Conservation (phyloP, 2,888 invertebrate genomes). For the Gymnosoma rotundatum region DNA sequence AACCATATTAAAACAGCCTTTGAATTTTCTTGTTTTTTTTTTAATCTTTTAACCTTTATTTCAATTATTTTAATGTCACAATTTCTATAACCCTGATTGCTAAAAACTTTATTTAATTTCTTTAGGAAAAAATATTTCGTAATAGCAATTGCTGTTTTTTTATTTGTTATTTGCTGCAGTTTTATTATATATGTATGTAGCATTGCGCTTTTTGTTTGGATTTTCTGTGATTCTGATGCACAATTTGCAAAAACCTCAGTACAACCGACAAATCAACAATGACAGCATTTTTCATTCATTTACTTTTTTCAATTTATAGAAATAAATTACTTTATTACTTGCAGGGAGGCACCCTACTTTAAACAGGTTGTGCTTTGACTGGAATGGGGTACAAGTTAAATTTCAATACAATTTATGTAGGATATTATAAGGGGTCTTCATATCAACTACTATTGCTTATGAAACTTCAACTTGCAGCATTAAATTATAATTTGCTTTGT, state of each 20-base stretch:
- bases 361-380: not conserved
- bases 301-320: constrained; percentile 16
- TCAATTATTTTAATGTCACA: not conserved
- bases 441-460: too few relatives aligned
- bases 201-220: constrained; percentile 6
- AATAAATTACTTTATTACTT: not conserved
- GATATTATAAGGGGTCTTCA: too few relatives aligned
- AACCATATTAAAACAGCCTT: too few relatives aligned
- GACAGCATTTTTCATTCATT: constrained; percentile 60
- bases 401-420: too few relatives aligned
- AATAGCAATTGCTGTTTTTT: constrained; percentile 3
- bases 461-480: too few relatives aligned
- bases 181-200: constrained; percentile 4
- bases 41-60: not conserved
- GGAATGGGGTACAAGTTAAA: not conserved
- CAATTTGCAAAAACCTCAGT: constrained; percentile 56
- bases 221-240: constrained; percentile 46
- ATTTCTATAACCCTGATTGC: not conserved
- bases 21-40: too few relatives aligned
- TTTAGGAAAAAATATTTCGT: too few relatives aligned
- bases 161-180: not conserved
- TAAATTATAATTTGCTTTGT: too few relatives aligned
- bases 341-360: not conserved
- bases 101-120: constrained; percentile 5
- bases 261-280: constrained; percentile 58